Percentiles rank a stretch among this genome's conserved stretches.
Evolutionary conservation across 2,113 vertebrate species (phyloP).

Genomic region (Gambusia affinis): DNA sequence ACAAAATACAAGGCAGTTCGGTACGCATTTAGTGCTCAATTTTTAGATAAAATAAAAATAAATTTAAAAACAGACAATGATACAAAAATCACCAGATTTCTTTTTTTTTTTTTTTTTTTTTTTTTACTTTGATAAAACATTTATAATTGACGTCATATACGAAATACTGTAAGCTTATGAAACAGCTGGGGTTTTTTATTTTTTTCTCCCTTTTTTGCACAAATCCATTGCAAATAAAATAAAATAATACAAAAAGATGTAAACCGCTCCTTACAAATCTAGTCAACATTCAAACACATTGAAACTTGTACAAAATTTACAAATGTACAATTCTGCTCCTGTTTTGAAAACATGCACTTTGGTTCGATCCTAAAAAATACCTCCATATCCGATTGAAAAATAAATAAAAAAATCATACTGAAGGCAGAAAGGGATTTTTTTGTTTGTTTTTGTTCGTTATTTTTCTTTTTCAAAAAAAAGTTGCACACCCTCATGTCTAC

Average conservation of each 20-base stretch:
- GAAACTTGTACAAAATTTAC: conserved; percentile 79
- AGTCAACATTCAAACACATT: conserved; percentile 68
- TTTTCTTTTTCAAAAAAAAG: conserved; percentile 5
- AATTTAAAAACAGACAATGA: conserved; percentile 60
- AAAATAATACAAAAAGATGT: conserved; percentile 39
- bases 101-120: background rate
- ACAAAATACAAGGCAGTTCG: conserved; percentile 79
- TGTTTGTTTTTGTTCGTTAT: too few species aligned
- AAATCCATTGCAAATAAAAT: conserved; percentile 33
- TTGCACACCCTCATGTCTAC: conserved; percentile 72
- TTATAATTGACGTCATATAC: conserved; percentile 73
- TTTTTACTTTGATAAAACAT: conserved; percentile 74
- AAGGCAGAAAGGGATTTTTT: background rate
- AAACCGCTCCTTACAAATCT: conserved; percentile 77
- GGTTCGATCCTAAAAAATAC: conserved; percentile 81
- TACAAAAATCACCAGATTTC: conserved; percentile 78
- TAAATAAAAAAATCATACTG: conserved; percentile 78
- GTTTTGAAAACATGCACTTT: conserved; percentile 81
- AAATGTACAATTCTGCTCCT: conserved; percentile 70
- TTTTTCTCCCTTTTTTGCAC: conserved; percentile 46
- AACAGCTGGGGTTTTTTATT: conserved; percentile 41
- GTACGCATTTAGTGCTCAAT: conserved; percentile 74
- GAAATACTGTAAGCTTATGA: conserved; percentile 74
- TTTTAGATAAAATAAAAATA: conserved; percentile 61
- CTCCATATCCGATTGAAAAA: conserved; percentile 74